Percentiles rank a stretch among this genome's conserved stretches.
Evolutionary conservation across 2,797 vertebrate genomes (phyloP).

Genomic region (Masticophis lateralis): DNA sequence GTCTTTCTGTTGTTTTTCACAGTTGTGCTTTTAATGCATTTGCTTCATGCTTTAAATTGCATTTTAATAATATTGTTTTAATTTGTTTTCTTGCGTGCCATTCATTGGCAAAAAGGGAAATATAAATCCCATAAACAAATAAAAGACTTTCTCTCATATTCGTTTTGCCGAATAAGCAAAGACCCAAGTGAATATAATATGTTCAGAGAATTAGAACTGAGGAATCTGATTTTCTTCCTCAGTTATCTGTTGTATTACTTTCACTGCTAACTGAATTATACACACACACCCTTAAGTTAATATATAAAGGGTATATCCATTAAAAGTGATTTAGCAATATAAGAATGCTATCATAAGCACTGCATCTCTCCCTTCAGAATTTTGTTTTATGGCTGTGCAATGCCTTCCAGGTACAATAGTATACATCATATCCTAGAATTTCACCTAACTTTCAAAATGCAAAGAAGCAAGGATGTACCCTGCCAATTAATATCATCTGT

Average conservation of each 20-base stretch:
- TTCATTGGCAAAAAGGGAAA: background rate
- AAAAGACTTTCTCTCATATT: background rate
- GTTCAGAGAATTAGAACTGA: background rate
- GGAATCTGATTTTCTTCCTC: background rate
- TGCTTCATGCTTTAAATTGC: background rate
- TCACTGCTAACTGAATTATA: constrained; percentile 2
- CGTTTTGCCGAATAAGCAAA: background rate
- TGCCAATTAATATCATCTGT: background rate
- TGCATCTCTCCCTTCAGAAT: background rate
- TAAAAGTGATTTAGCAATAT: background rate
- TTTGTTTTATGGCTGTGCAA: background rate
- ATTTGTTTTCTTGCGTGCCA: background rate
- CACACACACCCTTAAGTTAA: background rate
- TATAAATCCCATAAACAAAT: background rate
- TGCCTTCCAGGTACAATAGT: background rate
- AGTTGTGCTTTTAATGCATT: background rate
- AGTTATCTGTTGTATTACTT: background rate
- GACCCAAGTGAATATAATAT: background rate
- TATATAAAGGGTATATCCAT: constrained; percentile 1
- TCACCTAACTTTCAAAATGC: background rate
- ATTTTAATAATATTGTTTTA: background rate
- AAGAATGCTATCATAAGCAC: background rate
- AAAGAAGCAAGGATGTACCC: background rate
- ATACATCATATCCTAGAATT: background rate
- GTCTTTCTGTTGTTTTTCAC: background rate